phyloP scores from a whole-genome alignment of 2,888 invertebrate genomes.

The Sicus ferrugineus region DNA sequence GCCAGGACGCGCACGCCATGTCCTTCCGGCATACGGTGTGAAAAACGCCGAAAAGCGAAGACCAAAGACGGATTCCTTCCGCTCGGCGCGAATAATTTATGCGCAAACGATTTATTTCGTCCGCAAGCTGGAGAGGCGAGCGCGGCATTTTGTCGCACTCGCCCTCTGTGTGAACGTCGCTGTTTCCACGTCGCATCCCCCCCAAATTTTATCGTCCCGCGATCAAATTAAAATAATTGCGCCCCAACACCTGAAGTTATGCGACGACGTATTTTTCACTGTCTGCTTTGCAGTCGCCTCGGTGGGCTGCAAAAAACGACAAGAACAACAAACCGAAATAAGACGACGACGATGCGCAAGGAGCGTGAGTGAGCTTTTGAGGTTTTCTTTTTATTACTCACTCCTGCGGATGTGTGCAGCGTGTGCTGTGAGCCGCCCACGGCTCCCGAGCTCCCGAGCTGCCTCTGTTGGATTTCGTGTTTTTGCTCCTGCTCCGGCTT shows the following conservation, averaged over 20 bases:
- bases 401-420: neutral
- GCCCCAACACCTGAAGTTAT: conserved; percentile 46
- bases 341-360: too few species aligned
- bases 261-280: conserved; percentile 22
- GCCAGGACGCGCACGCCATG: too few species aligned
- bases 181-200: neutral
- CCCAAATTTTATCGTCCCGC: conserved; percentile 40
- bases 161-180: neutral
- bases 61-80: neutral
- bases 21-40: too few species aligned
- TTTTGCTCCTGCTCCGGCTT: too few species aligned
- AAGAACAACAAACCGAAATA: conserved; percentile 12
- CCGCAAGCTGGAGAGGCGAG: neutral
- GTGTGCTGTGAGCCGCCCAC: neutral
- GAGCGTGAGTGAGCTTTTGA: conserved; percentile 23
- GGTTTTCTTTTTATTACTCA: conserved; percentile 28
- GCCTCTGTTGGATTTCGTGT: neutral
- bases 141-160: neutral
- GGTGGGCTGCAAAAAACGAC: neutral
- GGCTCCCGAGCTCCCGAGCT: neutral
- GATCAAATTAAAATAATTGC: conserved; percentile 48
- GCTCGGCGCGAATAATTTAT: conserved; percentile 18
- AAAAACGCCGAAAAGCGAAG: too few species aligned
- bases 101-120: conserved; percentile 24
- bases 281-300: neutral